A percentile compares a stretch with the other conserved stretches of the same genome.
These are phyloP conservation scores for Nomada ferruginata DNA, from an alignment of 2,888 invertebrate species.

Conservation along the genomic window DNA sequence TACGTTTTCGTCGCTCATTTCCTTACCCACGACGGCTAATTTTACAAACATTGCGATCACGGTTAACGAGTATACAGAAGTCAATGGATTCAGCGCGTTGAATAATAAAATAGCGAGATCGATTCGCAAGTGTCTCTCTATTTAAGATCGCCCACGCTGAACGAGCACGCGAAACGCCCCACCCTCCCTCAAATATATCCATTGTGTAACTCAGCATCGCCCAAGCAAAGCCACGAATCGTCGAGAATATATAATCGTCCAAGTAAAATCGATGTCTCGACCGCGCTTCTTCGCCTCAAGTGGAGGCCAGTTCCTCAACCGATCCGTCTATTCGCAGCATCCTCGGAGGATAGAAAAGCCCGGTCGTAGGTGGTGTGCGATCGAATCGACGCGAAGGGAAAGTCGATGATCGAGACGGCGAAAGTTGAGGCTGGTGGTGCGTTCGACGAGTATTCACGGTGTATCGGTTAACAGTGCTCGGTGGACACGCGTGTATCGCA, in stretches of 20 bases:
- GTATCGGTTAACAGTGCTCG: conserved; percentile 31
- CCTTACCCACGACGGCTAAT: background rate
- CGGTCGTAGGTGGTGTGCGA: conserved; percentile 14
- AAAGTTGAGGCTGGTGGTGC: conserved; percentile 19
- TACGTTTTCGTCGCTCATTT: background rate
- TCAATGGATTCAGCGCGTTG: no score
- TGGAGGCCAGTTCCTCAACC: conserved; percentile 3
- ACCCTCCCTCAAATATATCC: background rate
- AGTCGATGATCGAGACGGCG: conserved; percentile 1
- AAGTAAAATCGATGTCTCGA: conserved; percentile 44
- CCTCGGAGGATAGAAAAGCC: background rate
- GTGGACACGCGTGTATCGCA: background rate
- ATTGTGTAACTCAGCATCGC: background rate
- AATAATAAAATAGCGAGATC: no score
- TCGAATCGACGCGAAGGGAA: background rate
- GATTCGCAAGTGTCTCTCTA: no score
- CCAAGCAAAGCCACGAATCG: background rate
- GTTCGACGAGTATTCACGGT: conserved; percentile 30
- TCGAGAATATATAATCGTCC: background rate
- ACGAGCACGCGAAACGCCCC: background rate
- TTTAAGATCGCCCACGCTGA: background rate
- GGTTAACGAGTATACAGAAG: no score
- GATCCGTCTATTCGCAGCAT: conserved; percentile 1
- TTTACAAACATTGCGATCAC: no score
- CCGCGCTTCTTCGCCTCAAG: background rate